Percentiles rank a stretch among this genome's conserved stretches.
These are phyloP conservation scores for Tautogolabrus adspersus DNA, from an alignment of 2,113 vertebrate species.

Conservation along the genomic window DNA sequence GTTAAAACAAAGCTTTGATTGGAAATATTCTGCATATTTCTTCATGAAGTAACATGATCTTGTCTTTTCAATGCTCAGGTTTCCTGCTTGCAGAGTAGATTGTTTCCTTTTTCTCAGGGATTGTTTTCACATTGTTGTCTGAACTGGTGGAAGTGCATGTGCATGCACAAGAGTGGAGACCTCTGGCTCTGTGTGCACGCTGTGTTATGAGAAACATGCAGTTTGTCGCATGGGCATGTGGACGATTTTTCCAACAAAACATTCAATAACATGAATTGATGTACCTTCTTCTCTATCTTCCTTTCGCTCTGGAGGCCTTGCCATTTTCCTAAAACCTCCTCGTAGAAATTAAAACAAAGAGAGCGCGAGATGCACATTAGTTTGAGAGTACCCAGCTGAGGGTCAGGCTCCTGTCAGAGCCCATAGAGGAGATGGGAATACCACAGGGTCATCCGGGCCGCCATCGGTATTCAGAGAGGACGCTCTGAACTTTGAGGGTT, in stretches of 20 bases:
- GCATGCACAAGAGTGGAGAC: constrained; percentile 69
- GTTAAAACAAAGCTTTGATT: constrained; percentile 5
- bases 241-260: constrained; percentile 23
- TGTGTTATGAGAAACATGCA: constrained; percentile 44
- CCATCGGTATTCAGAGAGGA: constrained; percentile 53
- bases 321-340: constrained; percentile 9
- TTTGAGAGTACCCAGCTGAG: constrained; percentile 33
- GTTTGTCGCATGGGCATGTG: constrained; percentile 75
- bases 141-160: constrained; percentile 70
- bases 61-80: constrained; percentile 56
- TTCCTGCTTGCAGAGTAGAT: constrained; percentile 46
- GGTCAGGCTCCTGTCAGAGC: constrained; percentile 53
- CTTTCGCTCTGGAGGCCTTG: background rate
- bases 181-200: constrained; percentile 49
- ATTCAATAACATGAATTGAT: background rate
- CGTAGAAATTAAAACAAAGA: constrained; percentile 3
- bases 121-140: constrained; percentile 33
- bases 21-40: constrained; percentile 19
- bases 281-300: background rate
- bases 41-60: constrained; percentile 39
- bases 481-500: constrained; percentile 53
- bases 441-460: constrained; percentile 36
- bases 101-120: constrained; percentile 32
- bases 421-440: constrained; percentile 46
- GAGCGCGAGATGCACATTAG: constrained; percentile 5